Evolutionary conservation across 2,113 vertebrate species (phyloP).

Genomic region (Geococcyx californianus): DNA sequence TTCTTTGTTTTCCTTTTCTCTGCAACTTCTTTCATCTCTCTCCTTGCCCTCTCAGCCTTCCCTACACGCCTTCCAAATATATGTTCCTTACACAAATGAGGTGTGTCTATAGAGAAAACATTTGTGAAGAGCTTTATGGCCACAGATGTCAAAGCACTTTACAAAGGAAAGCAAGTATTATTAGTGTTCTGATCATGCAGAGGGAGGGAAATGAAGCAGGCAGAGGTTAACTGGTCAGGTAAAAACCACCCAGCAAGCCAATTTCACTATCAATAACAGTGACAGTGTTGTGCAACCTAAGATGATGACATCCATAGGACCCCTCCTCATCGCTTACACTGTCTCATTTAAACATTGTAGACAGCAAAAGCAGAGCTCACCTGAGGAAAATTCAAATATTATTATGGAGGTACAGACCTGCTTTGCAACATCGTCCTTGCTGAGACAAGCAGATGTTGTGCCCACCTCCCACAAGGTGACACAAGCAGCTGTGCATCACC

Average conservation of each 20-base stretch:
- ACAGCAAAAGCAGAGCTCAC: neutral
- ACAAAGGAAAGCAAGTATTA: neutral
- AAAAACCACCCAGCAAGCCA: neutral
- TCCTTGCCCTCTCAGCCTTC: neutral
- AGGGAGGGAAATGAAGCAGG: neutral
- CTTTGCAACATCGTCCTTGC: neutral
- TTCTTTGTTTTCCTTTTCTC: neutral
- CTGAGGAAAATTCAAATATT: neutral
- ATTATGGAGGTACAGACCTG: neutral
- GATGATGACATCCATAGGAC: neutral
- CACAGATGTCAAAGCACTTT: neutral
- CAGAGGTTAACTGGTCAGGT: neutral
- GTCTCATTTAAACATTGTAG: neutral
- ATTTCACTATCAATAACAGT: neutral
- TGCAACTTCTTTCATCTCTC: neutral
- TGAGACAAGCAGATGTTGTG: neutral
- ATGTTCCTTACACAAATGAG: neutral
- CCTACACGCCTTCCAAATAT: neutral
- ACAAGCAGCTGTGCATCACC: neutral
- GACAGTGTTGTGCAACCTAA: neutral
- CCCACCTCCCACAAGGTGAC: neutral
- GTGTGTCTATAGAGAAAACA: neutral
- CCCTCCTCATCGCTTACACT: neutral
- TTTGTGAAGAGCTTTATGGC: neutral
- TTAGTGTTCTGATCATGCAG: neutral